Base-by-base conservation (phyloP, 2,888 invertebrate genomes). In the Yponomeuta malinellus region DNA sequence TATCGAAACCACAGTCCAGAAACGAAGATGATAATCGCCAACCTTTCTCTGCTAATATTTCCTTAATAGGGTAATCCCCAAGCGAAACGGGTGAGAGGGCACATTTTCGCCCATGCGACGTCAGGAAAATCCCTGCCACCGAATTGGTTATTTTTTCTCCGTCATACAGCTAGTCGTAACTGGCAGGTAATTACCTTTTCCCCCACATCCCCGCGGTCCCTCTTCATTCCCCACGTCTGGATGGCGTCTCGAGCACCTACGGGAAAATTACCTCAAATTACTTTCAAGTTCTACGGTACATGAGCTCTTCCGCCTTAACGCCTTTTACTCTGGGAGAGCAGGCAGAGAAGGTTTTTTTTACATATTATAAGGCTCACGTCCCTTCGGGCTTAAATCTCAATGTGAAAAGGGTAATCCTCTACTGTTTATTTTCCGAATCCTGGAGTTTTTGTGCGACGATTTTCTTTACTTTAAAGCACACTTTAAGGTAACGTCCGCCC, bases 121-220 rank as follows among this genome's bases (percentile, higher is more conserved):
- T 67, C 67, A 37, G n/a, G 15, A 67, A 37, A 67, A 67, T 59
- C 52, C 52, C 15, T 59, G 52, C 52, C 52, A 12, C 52, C 52
- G 52, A 67, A 67, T 67, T 67, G 15, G 43, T 43, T 67, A 33
- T 67, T 29, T 29, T 64, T 29, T 64, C 10, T 64, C 29, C 64
- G 64, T 64, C 29, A 31, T 31, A 64, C 29, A 15, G 67, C 68
- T 31, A 65, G 52, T 59, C 12, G 33, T 65, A 29, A 31, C 68
- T 68, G 68, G 68, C 68, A 68, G 74, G 76, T 82, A 81, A 82
- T 85, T 88, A 92, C 91, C 90, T 92, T 92, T 75, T 89, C 90
- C 70, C 90, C 91, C 73, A 78, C 75, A 48, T 83, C 86, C 15
- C 88, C 87, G 15, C 72, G 76, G 23, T 89, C 89, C 64, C 87